phyloP scores from a whole-genome alignment of 2,888 invertebrate genomes.

The Invenusta paracnida region DNA sequence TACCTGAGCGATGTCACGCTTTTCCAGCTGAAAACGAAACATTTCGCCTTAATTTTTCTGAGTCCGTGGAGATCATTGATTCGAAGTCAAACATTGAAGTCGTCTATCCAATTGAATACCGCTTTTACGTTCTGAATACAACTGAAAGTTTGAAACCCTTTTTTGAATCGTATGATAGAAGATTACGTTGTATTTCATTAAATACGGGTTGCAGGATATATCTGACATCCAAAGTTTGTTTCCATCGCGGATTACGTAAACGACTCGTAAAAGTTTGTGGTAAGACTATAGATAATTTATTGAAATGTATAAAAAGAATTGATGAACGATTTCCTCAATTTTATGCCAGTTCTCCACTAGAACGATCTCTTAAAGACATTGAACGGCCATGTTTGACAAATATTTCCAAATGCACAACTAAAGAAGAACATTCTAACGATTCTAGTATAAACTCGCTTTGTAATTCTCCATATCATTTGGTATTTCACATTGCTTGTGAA shows the following conservation, averaged over 20 bases:
- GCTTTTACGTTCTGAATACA: not conserved
- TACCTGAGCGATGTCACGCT: not conserved
- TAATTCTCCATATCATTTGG: not conserved
- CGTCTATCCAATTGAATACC: not conserved
- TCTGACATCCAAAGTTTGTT: not conserved
- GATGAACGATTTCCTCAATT: not conserved
- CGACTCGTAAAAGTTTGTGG: not conserved
- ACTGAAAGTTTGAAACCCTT: not conserved
- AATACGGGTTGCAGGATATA: not conserved
- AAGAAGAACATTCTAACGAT: not conserved
- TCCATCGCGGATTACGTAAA: not conserved
- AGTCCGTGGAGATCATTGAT: not conserved
- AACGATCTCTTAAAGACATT: not conserved
- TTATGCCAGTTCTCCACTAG: not conserved
- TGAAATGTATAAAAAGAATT: not conserved
- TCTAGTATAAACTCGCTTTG: not conserved
- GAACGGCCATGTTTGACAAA: not conserved
- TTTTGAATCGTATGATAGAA: not conserved
- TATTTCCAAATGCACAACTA: not conserved
- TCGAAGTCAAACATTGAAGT: not conserved
- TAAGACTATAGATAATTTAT: not conserved
- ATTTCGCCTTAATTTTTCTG: not conserved
- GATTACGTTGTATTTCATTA: not conserved
- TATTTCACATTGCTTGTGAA: not conserved
- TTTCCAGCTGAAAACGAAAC: not conserved